phyloP scores from a whole-genome alignment of 2,797 vertebrate species.

The Clarias platycephalus region DNA sequence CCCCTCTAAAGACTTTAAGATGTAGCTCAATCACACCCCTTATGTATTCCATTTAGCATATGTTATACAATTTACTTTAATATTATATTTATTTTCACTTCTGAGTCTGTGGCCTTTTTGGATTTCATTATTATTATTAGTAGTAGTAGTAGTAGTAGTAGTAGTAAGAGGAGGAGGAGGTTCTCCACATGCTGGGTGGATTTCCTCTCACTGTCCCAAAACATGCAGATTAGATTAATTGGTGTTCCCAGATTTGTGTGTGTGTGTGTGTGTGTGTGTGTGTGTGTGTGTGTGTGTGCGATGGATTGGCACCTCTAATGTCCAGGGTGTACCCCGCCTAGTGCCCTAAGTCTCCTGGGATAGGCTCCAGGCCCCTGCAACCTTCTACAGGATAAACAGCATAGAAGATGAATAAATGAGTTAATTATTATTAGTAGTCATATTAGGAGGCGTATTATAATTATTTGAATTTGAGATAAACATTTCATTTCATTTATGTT shows the following conservation, averaged over 20 bases:
- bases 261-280: too few species aligned
- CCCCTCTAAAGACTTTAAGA: conserved; percentile 57
- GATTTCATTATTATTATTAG: background rate
- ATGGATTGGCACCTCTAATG: too few species aligned
- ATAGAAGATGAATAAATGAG: too few species aligned
- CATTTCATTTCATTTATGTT: background rate
- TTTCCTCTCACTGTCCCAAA: too few species aligned
- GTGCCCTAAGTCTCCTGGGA: too few species aligned
- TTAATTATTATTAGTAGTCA: background rate
- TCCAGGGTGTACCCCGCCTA: too few species aligned
- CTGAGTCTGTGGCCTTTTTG: background rate
- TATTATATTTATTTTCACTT: background rate
- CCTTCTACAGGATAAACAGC: too few species aligned
- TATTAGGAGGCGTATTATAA: background rate
- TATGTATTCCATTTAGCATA: background rate
- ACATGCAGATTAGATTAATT: too few species aligned
- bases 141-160: background rate
- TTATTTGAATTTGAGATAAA: background rate
- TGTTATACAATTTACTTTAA: background rate
- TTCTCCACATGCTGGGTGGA: too few species aligned
- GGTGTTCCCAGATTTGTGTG: too few species aligned
- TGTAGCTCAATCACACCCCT: background rate
- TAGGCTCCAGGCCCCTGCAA: too few species aligned
- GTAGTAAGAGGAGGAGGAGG: background rate
- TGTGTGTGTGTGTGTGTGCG: too few species aligned